A percentile compares a stretch with the other conserved stretches of the same genome.
phyloP scores from a whole-genome alignment of 2,113 vertebrate species.

The Rhinichthys klamathensis region DNA sequence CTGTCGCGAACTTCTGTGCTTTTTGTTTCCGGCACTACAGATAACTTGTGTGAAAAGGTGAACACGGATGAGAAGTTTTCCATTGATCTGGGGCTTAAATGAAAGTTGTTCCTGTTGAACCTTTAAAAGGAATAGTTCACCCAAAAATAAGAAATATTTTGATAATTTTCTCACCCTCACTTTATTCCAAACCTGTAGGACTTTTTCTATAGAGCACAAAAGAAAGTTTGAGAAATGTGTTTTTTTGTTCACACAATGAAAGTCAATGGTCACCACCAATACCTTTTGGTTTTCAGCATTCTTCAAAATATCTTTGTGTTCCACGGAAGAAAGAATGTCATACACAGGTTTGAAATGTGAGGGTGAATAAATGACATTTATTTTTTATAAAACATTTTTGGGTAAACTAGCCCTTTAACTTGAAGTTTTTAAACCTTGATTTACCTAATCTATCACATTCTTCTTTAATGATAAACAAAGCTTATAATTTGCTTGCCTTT shows the following conservation, averaged over 20 bases:
- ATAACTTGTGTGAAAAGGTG: constrained; percentile 92
- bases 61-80: constrained; percentile 14
- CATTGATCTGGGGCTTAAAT: neutral
- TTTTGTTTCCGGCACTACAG: constrained; percentile 89
- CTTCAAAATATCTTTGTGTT: no score
- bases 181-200: neutral
- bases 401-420: neutral
- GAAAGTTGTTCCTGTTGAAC: neutral
- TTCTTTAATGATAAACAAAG: no score
- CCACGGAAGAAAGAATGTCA: neutral
- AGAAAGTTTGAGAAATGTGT: neutral
- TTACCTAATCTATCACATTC: neutral
- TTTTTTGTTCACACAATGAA: no score
- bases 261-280: no score
- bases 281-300: no score
- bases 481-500: constrained; percentile 30
- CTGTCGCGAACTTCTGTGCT: constrained; percentile 79
- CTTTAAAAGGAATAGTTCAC: neutral
- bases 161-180: neutral
- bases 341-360: neutral
- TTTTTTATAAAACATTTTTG: neutral
- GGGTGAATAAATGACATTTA: neutral
- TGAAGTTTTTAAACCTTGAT: neutral
- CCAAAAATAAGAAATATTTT: neutral
- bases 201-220: neutral